Evolutionary conservation across 2,888 invertebrate species (phyloP).

Genomic region (Tiliacea citrago): DNA sequence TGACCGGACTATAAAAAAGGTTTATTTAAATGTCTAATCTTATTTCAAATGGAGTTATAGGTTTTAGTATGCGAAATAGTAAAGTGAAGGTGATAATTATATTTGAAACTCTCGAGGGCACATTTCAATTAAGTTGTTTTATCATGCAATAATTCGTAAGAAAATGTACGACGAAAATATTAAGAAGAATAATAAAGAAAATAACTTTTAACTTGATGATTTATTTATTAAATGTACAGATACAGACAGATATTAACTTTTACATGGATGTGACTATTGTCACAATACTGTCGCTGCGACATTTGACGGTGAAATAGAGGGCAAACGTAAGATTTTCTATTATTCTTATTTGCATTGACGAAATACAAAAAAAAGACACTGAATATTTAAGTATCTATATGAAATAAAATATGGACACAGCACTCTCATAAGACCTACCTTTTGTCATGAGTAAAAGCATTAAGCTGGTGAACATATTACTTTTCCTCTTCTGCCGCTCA

Average conservation of each 20-base stretch:
- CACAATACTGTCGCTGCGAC: too few species aligned
- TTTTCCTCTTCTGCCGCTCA: neutral
- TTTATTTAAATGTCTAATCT: too few species aligned
- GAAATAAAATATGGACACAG: neutral
- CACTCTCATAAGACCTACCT: neutral
- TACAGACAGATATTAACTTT: neutral
- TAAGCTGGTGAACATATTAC: neutral
- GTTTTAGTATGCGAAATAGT: too few species aligned
- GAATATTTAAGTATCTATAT: neutral
- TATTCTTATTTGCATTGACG: neutral
- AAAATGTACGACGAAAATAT: too few species aligned
- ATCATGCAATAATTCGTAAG: neutral
- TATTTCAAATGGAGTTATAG: too few species aligned
- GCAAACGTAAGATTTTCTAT: neutral
- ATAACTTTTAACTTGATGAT: too few species aligned
- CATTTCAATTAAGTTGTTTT: too few species aligned
- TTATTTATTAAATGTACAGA: neutral
- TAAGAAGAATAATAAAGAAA: neutral
- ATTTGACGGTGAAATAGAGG: neutral
- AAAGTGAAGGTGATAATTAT: too few species aligned
- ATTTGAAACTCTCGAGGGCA: too few species aligned
- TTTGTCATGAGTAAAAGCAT: neutral
- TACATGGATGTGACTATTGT: neutral
- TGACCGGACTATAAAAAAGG: too few species aligned
- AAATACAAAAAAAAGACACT: neutral